Conservation (phyloP, 2,888 invertebrate species). For the Trimorus sp. region DNA sequence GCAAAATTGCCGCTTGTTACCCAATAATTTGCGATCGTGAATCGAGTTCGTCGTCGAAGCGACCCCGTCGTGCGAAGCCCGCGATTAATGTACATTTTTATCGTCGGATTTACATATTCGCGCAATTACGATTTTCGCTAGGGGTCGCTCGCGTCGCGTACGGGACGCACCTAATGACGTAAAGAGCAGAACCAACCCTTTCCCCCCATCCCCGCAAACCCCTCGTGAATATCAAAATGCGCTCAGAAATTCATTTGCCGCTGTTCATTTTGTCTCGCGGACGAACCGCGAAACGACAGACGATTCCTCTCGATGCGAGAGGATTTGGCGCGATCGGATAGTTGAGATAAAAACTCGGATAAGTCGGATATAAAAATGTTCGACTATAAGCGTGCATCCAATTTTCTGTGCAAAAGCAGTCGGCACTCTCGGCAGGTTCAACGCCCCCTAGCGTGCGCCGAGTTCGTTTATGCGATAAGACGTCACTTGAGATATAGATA, state of each 20-base stretch:
- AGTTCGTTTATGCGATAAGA: constrained; percentile 59
- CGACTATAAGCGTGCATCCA: constrained; percentile 37
- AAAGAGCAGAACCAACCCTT: constrained; percentile 14
- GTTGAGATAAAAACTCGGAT: background rate
- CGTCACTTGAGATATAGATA: constrained; percentile 61
- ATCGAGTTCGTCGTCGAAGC: constrained; percentile 23
- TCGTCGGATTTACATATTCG: constrained; percentile 48
- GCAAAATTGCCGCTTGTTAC: constrained; percentile 3
- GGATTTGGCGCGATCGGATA: too few relatives aligned
- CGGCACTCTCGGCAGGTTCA: constrained; percentile 40
- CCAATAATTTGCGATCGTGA: constrained; percentile 3
- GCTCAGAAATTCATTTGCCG: constrained; percentile 43
- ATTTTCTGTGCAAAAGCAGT: constrained; percentile 52
- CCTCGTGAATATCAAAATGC: constrained; percentile 42
- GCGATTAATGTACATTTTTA: constrained; percentile 50
- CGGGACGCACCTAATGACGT: constrained; percentile 42
- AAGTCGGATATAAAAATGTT: constrained; percentile 10
- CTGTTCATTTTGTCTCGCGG: constrained; percentile 31
- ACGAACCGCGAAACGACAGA: background rate
- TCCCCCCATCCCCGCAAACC: background rate
- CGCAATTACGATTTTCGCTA: constrained; percentile 47
- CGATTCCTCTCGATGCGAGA: background rate
- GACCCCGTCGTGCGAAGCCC: constrained; percentile 23
- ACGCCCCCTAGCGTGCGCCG: constrained; percentile 57
- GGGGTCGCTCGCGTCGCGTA: constrained; percentile 26